Percentiles rank a stretch among this genome's conserved stretches.
Evolutionary conservation across 2,888 invertebrate genomes (phyloP).

Genomic region (Oxyscelio sp.): DNA sequence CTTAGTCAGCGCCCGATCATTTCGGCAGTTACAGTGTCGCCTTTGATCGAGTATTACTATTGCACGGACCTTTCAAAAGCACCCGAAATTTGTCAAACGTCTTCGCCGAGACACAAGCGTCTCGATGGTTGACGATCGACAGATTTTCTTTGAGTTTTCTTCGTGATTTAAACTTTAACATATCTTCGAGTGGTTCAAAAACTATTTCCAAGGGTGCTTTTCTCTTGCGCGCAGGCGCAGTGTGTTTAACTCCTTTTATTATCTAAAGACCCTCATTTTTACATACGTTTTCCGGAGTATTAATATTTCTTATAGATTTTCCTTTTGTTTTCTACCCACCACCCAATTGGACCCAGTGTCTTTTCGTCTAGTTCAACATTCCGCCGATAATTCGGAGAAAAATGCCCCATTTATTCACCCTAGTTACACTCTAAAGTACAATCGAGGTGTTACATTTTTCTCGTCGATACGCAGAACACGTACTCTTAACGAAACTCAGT

Average conservation of each 20-base stretch:
- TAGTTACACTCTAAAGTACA: constrained; percentile 36
- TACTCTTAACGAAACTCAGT: constrained; percentile 30
- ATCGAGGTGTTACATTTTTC: constrained; percentile 43
- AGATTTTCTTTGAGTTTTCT: constrained; percentile 37
- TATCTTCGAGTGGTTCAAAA: constrained; percentile 20
- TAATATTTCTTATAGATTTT: constrained; percentile 63
- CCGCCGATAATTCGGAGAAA: constrained; percentile 37
- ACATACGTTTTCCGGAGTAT: constrained; percentile 53
- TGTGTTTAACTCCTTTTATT: constrained; percentile 13
- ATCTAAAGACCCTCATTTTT: constrained; percentile 55
- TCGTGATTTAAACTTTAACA: constrained; percentile 35
- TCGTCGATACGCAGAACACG: constrained; percentile 26
- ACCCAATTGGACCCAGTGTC: constrained; percentile 83
- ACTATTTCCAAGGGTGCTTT: constrained; percentile 44
- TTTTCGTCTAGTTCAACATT: constrained; percentile 43
- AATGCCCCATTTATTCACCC: constrained; percentile 41
- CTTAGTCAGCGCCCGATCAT: constrained; percentile 35
- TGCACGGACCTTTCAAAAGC: constrained; percentile 58
- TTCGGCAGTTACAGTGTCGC: constrained; percentile 45
- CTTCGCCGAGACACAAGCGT: not conserved
- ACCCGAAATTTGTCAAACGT: constrained; percentile 47
- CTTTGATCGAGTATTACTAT: constrained; percentile 50
- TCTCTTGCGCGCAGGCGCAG: constrained; percentile 18
- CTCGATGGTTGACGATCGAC: constrained; percentile 13
- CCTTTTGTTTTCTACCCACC: constrained; percentile 82